Conservation (phyloP, 1,140 invertebrate genomes). For the Platyscapa corneri region DNA sequence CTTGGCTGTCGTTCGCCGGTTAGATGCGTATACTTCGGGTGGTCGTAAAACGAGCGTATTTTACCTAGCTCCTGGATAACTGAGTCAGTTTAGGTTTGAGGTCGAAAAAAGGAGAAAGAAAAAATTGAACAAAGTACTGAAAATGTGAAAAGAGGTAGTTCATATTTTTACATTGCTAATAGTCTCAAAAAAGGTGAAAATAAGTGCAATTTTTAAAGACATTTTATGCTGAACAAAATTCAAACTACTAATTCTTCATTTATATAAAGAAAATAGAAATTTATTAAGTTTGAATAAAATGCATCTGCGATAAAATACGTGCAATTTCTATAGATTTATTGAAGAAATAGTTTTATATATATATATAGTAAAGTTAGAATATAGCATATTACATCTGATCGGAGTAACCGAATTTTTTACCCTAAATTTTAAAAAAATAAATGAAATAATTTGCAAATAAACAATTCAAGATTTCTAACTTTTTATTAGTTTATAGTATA, state of each 20-base stretch:
- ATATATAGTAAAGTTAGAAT: no score
- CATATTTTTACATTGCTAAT: neutral
- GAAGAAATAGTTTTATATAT: no score
- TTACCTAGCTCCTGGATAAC: neutral
- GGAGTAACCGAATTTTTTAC: no score
- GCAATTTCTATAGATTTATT: no score
- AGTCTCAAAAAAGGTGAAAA: neutral
- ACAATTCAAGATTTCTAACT: no score
- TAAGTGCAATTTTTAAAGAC: neutral
- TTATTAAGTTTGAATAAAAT: no score
- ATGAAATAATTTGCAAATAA: no score
- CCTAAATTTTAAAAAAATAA: no score
- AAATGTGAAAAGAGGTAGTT: slow-evolving; percentile 11
- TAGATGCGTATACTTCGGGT: slow-evolving; percentile 1
- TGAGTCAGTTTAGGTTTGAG: slow-evolving; percentile 6
- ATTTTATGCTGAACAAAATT: neutral
- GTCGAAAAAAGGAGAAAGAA: neutral
- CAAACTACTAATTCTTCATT: neutral
- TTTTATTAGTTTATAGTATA: no score
- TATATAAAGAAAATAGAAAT: no score
- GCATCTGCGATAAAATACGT: no score
- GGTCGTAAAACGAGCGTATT: slow-evolving; percentile 23
- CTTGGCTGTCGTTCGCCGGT: slow-evolving; percentile 1
- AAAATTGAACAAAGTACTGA: slow-evolving; percentile 13
- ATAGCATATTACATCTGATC: no score